Evolutionary conservation across 2,888 invertebrate species (phyloP), one percentile per base, ranked within the genome.

Genomic region (Acrobasis consociella): DNA sequence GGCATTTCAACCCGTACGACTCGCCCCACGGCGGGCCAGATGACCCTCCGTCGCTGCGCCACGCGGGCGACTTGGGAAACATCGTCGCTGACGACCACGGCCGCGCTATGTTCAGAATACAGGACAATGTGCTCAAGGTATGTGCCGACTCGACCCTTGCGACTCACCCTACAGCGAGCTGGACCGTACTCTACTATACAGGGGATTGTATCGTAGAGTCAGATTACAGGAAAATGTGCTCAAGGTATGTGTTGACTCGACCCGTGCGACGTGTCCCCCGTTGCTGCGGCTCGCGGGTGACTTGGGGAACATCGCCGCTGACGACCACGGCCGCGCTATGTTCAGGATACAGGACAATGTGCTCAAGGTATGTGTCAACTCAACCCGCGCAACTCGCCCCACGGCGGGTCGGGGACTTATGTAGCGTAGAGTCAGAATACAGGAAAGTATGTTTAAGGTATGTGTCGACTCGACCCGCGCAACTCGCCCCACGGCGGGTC

Each of bases 31-130:
- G 97, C 31, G 96, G 94, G 5, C 98, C 98, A 0, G 62, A 58
- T 0, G 90, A 85, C 62, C 95, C 96, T 67, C 82, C 75, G 0
- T 91, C 90, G 2, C 39, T 53, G 1, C 94, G 98, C 63, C 99
- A 99, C 86, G 95, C 96, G 16, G 99, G 99, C 0, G 99, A 99
- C 85, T 93, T 99, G 62, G 98, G 98, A 10, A 97, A 98, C 77
- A 94, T 98, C 2, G 91, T 93, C 16, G 96, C 96, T 1, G 95
- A 94, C 63, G 93, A 86, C 5, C 86, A 91, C 64, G 97, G 97
- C 0, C 85, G 95, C 0, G 97, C 97, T 0, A 87, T 86, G 0
- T 92, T 91, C 38, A 81, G 90, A 37, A 87, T 91, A 9, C 68
- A 86, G 0, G 87, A 88, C 31, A 69, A 75, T 38, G 79, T 87